Evolutionary conservation across 1,140 invertebrate species (phyloP).

Genomic region (Drosophila pseudoobscura): DNA sequence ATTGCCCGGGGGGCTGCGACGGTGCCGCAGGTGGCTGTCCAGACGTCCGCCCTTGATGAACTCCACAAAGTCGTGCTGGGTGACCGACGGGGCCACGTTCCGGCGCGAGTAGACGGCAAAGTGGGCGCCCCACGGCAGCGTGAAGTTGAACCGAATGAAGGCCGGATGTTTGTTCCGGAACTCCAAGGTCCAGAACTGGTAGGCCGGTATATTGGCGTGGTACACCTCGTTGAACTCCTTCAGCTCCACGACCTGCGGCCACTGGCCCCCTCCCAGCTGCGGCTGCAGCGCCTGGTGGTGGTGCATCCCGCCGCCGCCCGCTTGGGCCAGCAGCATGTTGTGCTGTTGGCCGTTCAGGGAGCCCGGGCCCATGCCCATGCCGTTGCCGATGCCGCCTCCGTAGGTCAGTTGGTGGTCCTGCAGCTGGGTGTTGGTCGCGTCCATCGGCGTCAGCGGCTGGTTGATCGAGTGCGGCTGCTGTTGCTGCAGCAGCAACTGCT

Average conservation of each 20-base stretch:
- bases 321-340: constrained; percentile 80
- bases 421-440: constrained; percentile 75
- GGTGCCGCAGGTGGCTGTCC: constrained; percentile 86
- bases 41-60: constrained; percentile 93
- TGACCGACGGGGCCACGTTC: constrained; percentile 96
- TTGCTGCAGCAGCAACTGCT: constrained; percentile 73
- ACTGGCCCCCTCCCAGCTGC: constrained; percentile 87
- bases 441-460: constrained; percentile 70
- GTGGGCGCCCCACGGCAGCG: constrained; percentile 94
- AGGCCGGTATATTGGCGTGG: constrained; percentile 91
- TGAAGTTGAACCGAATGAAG: constrained; percentile 95
- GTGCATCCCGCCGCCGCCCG: constrained; percentile 30
- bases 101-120: constrained; percentile 96
- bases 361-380: constrained; percentile 11
- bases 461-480: constrained; percentile 78
- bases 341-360: constrained; percentile 32
- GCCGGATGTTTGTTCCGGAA: constrained; percentile 94
- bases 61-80: constrained; percentile 97
- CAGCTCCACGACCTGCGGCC: constrained; percentile 92
- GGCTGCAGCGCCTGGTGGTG: constrained; percentile 85
- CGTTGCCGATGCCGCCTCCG: constrained; percentile 36
- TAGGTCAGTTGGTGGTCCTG: constrained; percentile 75
- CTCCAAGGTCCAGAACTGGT: constrained; percentile 95
- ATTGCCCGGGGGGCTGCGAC: constrained; percentile 47
- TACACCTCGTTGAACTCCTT: constrained; percentile 92